phyloP scores from a whole-genome alignment of 2,797 vertebrate genomes.

The Tamandua tetradactyla region DNA sequence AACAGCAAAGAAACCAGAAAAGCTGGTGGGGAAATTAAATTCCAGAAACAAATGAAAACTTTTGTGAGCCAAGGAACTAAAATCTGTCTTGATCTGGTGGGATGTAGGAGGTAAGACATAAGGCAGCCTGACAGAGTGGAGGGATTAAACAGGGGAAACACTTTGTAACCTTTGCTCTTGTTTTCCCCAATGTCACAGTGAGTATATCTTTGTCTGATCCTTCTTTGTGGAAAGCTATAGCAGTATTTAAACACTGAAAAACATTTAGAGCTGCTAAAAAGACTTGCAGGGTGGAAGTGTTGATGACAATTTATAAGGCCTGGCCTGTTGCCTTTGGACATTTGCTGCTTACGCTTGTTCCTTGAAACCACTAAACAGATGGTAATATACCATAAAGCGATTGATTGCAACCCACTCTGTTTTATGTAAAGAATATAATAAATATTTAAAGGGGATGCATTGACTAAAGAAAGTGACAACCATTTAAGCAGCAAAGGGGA shows the following conservation, averaged over 20 bases:
- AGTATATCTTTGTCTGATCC: neutral
- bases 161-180: fast-evolving
- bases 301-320: neutral
- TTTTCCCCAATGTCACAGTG: fast-evolving
- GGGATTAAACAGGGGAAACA: fast-evolving
- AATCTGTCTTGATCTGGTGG: neutral
- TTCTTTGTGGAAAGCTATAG: neutral
- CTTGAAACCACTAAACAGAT: neutral
- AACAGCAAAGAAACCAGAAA: neutral
- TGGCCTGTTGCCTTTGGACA: too few relatives aligned
- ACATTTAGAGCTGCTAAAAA: neutral
- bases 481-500: neutral
- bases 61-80: neutral
- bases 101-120: neutral
- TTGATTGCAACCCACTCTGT: neutral
- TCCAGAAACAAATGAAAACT: neutral
- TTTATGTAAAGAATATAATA: neutral
- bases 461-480: neutral
- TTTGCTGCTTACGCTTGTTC: fast-evolving
- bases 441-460: neutral
- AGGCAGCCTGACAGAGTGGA: too few relatives aligned
- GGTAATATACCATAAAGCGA: neutral
- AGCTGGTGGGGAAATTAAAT: neutral
- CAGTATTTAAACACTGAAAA: neutral
- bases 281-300: fast-evolving